A percentile compares a stretch with the other conserved stretches of the same genome.
These are phyloP conservation scores for Microchrysa polita DNA, from an alignment of 2,888 invertebrate species.

Conservation along the genomic window DNA sequence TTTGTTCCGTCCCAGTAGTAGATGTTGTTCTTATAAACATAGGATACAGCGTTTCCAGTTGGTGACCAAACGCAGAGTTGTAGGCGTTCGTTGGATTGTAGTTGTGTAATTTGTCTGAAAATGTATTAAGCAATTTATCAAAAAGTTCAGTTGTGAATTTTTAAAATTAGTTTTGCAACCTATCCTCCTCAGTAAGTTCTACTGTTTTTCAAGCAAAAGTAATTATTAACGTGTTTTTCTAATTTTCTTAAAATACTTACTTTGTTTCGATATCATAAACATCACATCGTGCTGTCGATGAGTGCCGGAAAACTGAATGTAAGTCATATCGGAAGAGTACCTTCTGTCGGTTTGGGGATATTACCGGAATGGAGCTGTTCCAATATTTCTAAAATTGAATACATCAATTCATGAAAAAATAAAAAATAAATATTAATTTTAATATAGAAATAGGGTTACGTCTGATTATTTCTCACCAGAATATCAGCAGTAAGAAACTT, in stretches of 20 bases:
- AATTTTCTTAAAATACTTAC: constrained; percentile 64
- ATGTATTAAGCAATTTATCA: too few relatives aligned
- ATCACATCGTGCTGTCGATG: constrained; percentile 71
- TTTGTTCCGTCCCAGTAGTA: constrained; percentile 63
- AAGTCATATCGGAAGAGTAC: constrained; percentile 59
- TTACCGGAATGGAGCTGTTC: constrained; percentile 56
- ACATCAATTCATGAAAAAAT: neutral
- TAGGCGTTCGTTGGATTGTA: constrained; percentile 68
- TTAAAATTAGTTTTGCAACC: too few relatives aligned
- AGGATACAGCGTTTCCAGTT: constrained; percentile 67
- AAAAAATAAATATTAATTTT: constrained; percentile 54
- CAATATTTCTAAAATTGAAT: constrained; percentile 57
- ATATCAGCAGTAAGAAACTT: constrained; percentile 18
- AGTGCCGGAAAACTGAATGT: constrained; percentile 70
- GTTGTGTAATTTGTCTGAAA: constrained; percentile 63
- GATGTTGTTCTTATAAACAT: constrained; percentile 76
- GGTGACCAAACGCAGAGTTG: constrained; percentile 73
- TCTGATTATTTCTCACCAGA: constrained; percentile 38
- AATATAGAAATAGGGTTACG: neutral
- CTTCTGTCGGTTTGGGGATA: constrained; percentile 61
- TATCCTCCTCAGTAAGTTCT: too few relatives aligned
- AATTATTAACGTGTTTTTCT: too few relatives aligned
- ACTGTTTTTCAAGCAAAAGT: too few relatives aligned
- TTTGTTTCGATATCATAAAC: constrained; percentile 69
- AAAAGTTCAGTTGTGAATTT: too few relatives aligned